Evolutionary conservation across 2,797 vertebrate species (phyloP).

Genomic region (Sphenodon punctatus): DNA sequence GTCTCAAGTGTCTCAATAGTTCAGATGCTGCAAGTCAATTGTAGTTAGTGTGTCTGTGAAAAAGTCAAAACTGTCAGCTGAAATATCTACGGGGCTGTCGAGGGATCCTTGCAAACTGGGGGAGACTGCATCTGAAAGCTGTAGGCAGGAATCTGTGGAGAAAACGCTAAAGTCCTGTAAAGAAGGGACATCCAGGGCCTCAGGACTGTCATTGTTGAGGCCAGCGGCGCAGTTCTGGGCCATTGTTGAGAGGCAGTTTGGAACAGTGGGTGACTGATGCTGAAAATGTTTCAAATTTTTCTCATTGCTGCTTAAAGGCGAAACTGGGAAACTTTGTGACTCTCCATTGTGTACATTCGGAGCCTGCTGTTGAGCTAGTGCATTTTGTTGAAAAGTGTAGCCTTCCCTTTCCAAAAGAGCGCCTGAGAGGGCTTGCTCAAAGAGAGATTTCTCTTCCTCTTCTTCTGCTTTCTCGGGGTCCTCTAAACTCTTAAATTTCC

Average conservation of each 20-base stretch:
- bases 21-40: constrained; percentile 93
- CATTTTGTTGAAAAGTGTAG: constrained; percentile 90
- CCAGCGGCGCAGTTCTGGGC: constrained; percentile 93
- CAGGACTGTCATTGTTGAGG: constrained; percentile 91
- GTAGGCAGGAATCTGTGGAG: constrained; percentile 91
- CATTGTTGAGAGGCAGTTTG: constrained; percentile 90
- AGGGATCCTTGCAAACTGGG: constrained; percentile 89
- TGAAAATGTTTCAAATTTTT: constrained; percentile 99
- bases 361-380: constrained; percentile 85
- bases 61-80: constrained; percentile 92
- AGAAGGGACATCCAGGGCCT: constrained; percentile 88
- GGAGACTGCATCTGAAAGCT: constrained; percentile 93
- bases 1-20: constrained; percentile 85
- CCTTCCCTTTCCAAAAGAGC: constrained; percentile 89
- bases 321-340: constrained; percentile 87
- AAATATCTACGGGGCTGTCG: constrained; percentile 89
- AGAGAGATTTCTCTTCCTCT: constrained; percentile 84
- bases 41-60: constrained; percentile 95
- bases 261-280: constrained; percentile 90
- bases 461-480: constrained; percentile 84
- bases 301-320: constrained; percentile 96
- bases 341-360: constrained; percentile 91
- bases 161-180: constrained; percentile 93
- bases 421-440: constrained; percentile 83
- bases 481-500: constrained; percentile 84